These are phyloP conservation scores for Speoplatyrhinus poulsoni DNA, from an alignment of 2,113 vertebrate genomes.

Conservation along the genomic window DNA sequence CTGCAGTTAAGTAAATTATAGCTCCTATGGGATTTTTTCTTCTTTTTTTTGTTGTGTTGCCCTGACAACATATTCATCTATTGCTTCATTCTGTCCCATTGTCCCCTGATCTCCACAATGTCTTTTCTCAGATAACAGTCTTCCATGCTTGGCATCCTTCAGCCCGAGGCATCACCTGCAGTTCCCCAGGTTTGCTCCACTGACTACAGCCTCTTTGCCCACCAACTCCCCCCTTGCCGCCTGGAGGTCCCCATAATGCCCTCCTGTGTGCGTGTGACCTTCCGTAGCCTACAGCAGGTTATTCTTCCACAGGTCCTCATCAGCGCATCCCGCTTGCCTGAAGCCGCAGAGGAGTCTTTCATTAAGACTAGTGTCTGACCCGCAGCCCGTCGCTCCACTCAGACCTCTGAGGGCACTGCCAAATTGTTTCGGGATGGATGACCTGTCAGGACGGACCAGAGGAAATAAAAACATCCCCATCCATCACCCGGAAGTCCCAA, in stretches of 20 bases:
- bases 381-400: constrained; percentile 54
- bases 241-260: constrained; percentile 47
- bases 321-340: constrained; percentile 40
- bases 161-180: constrained; percentile 36
- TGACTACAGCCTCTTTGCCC: constrained; percentile 24
- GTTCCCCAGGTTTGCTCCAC: constrained; percentile 39
- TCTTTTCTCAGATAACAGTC: constrained; percentile 17
- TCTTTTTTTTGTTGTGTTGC: not conserved
- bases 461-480: constrained; percentile 79
- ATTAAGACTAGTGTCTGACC: constrained; percentile 76
- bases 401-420: constrained; percentile 62
- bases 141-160: constrained; percentile 26
- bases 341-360: constrained; percentile 65
- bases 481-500: constrained; percentile 67
- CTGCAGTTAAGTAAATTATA: not conserved
- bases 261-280: constrained; percentile 29
- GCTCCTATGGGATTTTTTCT: no score
- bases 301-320: constrained; percentile 50
- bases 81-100: not conserved
- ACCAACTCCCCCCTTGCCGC: constrained; percentile 31
- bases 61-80: not conserved
- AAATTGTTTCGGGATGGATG: constrained; percentile 81
- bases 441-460: constrained; percentile 73
- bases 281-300: constrained; percentile 41
- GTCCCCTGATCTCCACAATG: not conserved